Conservation (phyloP, 2,797 vertebrate genomes). For the Cossypha heuglini region DNA sequence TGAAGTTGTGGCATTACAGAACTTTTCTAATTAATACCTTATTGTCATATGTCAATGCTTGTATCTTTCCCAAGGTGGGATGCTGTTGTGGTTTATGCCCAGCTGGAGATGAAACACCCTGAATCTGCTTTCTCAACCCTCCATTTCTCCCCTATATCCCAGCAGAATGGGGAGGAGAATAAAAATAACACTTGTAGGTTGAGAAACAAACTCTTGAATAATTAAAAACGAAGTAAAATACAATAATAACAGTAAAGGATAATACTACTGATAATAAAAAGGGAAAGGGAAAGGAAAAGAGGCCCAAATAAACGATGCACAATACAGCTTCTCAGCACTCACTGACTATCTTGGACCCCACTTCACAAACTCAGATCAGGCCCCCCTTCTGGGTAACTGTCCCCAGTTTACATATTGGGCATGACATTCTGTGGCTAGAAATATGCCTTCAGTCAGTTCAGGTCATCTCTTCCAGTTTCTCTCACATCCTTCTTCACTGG, state of each 20-base stretch:
- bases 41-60: not conserved
- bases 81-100: not conserved
- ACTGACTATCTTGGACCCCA: not conserved
- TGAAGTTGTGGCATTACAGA: not conserved
- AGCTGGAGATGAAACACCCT: not conserved
- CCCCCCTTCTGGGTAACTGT: rapidly evolving
- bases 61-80: not conserved
- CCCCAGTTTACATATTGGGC: no score
- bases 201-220: not conserved
- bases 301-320: no score
- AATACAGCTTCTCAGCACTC: not conserved
- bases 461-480: not conserved
- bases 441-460: not conserved
- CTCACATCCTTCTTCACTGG: not conserved
- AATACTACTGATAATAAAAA: not conserved
- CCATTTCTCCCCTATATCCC: not conserved
- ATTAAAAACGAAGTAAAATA: not conserved
- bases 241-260: not conserved
- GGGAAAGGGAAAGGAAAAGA: not conserved
- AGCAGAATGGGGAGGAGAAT: not conserved
- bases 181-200: not conserved
- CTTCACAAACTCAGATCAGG: not conserved
- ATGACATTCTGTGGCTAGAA: not conserved
- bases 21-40: not conserved
- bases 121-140: not conserved